phyloP scores from a whole-genome alignment of 1,140 invertebrate species.

The Macrobrachium nipponense region DNA sequence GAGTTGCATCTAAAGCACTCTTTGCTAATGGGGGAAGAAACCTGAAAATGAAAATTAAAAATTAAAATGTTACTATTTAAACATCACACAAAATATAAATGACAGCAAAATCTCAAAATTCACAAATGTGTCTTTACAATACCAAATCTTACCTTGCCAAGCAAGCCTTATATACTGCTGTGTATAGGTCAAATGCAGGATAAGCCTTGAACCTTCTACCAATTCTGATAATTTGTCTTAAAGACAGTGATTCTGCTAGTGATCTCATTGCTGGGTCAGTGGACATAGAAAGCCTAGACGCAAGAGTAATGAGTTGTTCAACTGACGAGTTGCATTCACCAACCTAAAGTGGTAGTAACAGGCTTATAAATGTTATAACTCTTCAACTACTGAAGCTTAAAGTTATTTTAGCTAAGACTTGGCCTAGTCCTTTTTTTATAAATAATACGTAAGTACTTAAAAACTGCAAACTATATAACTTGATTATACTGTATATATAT shows the following conservation, averaged over 20 bases:
- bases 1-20: slow-evolving; percentile 82
- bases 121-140: background rate
- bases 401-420: no score
- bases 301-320: slow-evolving; percentile 50
- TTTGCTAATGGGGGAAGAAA: slow-evolving; percentile 88
- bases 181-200: slow-evolving; percentile 77
- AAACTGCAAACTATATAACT: no score
- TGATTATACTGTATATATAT: no score
- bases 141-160: slow-evolving; percentile 75
- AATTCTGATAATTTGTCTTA: slow-evolving; percentile 86
- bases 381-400: no score
- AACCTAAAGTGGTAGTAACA: slow-evolving; percentile 21
- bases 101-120: background rate
- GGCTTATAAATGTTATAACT: no score
- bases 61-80: background rate
- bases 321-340: slow-evolving; percentile 38
- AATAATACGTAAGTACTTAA: no score
- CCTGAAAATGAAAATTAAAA: slow-evolving; percentile 68
- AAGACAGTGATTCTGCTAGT: slow-evolving; percentile 86
- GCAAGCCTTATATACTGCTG: slow-evolving; percentile 85
- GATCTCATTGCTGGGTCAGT: slow-evolving; percentile 78
- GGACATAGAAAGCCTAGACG: slow-evolving; percentile 34
- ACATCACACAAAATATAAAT: background rate
- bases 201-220: slow-evolving; percentile 81
- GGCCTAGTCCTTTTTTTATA: no score